phyloP scores from a whole-genome alignment of 2,797 vertebrate genomes.

The Bovichtus variegatus region DNA sequence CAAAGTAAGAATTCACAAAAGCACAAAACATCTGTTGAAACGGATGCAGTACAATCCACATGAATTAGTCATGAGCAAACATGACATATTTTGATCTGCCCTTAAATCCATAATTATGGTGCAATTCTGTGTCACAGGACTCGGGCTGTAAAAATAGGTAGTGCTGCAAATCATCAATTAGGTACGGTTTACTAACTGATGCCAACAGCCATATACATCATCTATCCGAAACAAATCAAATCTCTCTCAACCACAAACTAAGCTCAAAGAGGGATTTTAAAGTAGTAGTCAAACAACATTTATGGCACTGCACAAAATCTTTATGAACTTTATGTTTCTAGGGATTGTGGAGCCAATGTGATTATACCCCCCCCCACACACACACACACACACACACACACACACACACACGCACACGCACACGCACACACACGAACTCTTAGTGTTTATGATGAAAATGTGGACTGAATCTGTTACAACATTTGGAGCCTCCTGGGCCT shows the following conservation, averaged over 20 bases:
- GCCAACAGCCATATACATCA: conserved; percentile 61
- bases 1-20: conserved; percentile 62
- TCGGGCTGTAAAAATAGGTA: conserved; percentile 50
- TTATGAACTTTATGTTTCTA: conserved; percentile 60
- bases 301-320: conserved; percentile 51
- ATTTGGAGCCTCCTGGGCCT: conserved; percentile 39
- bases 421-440: background rate
- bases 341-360: conserved; percentile 44
- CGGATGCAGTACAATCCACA: conserved; percentile 60
- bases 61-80: conserved; percentile 76
- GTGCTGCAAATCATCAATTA: conserved; percentile 68
- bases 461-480: conserved; percentile 57
- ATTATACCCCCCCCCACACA: conserved; percentile 44
- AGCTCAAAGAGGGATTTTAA: conserved; percentile 53
- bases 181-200: conserved; percentile 63
- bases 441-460: conserved; percentile 51
- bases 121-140: conserved; percentile 61
- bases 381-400: too few relatives aligned
- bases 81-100: conserved; percentile 74
- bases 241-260: conserved; percentile 51
- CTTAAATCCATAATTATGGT: conserved; percentile 74
- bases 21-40: conserved; percentile 66
- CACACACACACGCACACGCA: too few relatives aligned
- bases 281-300: conserved; percentile 54
- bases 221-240: conserved; percentile 65